These are phyloP conservation scores for Hypothenemus hampei DNA, from an alignment of 1,140 invertebrate species.

Conservation along the genomic window DNA sequence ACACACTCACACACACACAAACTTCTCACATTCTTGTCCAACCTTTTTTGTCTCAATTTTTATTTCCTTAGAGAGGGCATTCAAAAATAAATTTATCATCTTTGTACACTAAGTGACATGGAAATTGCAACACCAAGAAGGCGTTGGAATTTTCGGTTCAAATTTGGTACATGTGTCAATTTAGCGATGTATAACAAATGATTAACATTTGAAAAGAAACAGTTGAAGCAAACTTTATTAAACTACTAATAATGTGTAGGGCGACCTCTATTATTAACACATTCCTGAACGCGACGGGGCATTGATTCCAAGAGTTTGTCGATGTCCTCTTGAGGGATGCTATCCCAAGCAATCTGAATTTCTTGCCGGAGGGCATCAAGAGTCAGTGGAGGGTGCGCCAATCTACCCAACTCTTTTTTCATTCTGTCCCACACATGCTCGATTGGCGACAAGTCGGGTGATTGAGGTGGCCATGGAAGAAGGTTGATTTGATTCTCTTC, in stretches of 20 bases:
- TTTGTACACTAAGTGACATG: too few relatives aligned
- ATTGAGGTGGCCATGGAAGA: constrained; percentile 18
- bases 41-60: too few relatives aligned
- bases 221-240: too few relatives aligned
- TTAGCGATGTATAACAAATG: too few relatives aligned
- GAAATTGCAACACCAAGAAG: too few relatives aligned
- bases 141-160: too few relatives aligned
- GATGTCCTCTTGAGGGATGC: neutral
- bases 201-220: too few relatives aligned
- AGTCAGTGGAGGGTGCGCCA: constrained; percentile 3
- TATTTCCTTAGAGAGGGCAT: too few relatives aligned
- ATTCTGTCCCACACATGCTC: constrained; percentile 22
- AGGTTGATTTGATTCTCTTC: constrained; percentile 1
- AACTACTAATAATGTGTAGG: neutral
- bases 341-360: neutral
- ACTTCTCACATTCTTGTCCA: too few relatives aligned
- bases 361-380: constrained; percentile 1
- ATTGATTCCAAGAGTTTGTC: neutral
- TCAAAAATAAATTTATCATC: too few relatives aligned
- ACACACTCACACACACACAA: too few relatives aligned
- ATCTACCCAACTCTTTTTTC: neutral
- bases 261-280: neutral
- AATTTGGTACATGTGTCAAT: too few relatives aligned
- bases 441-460: constrained; percentile 18
- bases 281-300: neutral